These are phyloP conservation scores for Venusia cambrica DNA, from an alignment of 2,888 invertebrate genomes.

Conservation along the genomic window DNA sequence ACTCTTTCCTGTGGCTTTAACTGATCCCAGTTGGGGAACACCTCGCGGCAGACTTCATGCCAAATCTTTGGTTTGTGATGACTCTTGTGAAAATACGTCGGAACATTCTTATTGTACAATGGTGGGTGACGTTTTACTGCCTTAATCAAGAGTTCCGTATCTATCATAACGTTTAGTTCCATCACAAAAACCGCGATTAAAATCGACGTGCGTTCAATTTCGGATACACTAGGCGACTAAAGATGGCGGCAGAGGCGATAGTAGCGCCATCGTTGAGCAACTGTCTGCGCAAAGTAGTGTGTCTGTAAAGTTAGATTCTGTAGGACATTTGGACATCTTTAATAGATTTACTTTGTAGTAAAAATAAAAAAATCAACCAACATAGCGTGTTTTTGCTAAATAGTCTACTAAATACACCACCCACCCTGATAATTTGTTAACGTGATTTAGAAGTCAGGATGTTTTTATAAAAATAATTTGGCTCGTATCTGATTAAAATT, in stretches of 20 bases:
- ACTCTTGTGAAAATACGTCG: constrained; percentile 42
- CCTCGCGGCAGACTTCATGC: constrained; percentile 48
- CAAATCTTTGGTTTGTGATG: constrained; percentile 47
- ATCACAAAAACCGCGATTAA: constrained; percentile 21
- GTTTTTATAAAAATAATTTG: too few relatives aligned
- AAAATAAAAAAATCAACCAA: too few relatives aligned
- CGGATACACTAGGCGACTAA: constrained; percentile 47
- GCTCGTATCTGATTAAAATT: too few relatives aligned
- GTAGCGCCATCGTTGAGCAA: constrained; percentile 46
- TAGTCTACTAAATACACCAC: too few relatives aligned
- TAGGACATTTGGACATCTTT: constrained; percentile 11
- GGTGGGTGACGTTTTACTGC: constrained; percentile 46
- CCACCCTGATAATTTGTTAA: too few relatives aligned
- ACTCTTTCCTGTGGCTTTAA: constrained; percentile 43
- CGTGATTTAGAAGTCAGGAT: background rate
- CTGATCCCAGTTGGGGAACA: constrained; percentile 43
- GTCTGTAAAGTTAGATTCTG: constrained; percentile 13
- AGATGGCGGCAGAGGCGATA: constrained; percentile 39
- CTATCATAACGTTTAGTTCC: constrained; percentile 33
- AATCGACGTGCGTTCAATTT: constrained; percentile 37
- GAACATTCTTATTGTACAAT: constrained; percentile 46
- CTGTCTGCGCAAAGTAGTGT: constrained; percentile 32
- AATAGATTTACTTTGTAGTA: too few relatives aligned
- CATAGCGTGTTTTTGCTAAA: too few relatives aligned
- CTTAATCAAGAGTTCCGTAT: constrained; percentile 43